Evolutionary conservation across 2,888 invertebrate genomes (phyloP).

Genomic region (Drosophila algonquin): DNA sequence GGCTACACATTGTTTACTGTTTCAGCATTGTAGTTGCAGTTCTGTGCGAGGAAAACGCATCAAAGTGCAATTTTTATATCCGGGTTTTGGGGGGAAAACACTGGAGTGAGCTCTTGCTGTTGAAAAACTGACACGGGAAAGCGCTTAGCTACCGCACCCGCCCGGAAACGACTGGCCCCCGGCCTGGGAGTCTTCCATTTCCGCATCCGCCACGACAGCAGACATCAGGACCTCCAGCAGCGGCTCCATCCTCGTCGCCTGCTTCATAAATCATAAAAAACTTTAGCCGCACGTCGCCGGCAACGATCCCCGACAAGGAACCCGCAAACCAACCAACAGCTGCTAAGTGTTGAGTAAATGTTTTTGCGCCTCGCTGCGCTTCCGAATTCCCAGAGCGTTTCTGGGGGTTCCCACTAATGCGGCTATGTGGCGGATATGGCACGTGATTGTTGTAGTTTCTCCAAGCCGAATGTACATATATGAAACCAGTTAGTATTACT

Average conservation of each 20-base stretch:
- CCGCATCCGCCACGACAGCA: constrained; percentile 49
- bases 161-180: not conserved
- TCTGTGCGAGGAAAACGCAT: constrained; percentile 57
- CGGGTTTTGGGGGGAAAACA: constrained; percentile 31
- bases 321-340: constrained; percentile 62
- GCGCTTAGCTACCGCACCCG: constrained; percentile 34
- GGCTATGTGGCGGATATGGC: constrained; percentile 57
- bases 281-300: constrained; percentile 71
- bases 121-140: constrained; percentile 35
- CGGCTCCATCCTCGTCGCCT: constrained; percentile 47
- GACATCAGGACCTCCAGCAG: constrained; percentile 50
- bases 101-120: constrained; percentile 41
- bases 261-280: constrained; percentile 79
- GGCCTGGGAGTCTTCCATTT: constrained; percentile 51
- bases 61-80: constrained; percentile 77
- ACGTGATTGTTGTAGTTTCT: constrained; percentile 50
- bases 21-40: constrained; percentile 33
- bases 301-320: constrained; percentile 19
- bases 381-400: constrained; percentile 70
- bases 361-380: constrained; percentile 77
- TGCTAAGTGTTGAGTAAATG: constrained; percentile 79
- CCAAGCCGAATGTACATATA: not conserved
- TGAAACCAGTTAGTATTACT: too few relatives aligned
- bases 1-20: constrained; percentile 59
- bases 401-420: constrained; percentile 20